Base-by-base conservation (phyloP, 2,797 vertebrate genomes). In the Syncerus caffer region DNA sequence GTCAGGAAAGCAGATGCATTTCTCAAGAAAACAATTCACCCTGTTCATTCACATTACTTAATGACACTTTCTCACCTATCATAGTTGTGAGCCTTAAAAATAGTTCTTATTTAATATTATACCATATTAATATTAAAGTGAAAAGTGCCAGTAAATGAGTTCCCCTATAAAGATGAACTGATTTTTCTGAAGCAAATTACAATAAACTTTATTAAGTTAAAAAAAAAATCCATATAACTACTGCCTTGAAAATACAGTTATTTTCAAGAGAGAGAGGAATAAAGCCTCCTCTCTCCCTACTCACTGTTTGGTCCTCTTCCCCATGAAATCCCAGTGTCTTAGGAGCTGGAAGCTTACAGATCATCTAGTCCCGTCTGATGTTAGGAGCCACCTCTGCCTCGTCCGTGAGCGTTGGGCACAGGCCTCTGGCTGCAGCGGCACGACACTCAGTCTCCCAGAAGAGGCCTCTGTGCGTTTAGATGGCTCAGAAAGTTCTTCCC, bases 1-100 rank as follows among this genome's bases (percentile, higher is more conserved):
- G 84, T 95, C 9, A 95, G 53, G 29, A 94, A 76, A 93, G 6
- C 21, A 95, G 55, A 78, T 27, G 10, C 8, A 94, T 89, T 93
- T 97, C 53, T 93, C 31, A 93, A 93, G 83, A 90, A 95, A 93
- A 94, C 13, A 90, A 64, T 74, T 93, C 42, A 23, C 45, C 29
- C 58, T 93, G 64, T 86, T 86, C 62, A 85, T 71, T 90, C 6
- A 71, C 0, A 62, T 71, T 12, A 64, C 50, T 90, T 86, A 27
- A 71, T 38, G 21, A 47, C 6, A 84, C 12, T 91, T 71, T 89
- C 16, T 90, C 34, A 93, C n/a, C 29, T 55, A 90, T 83, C 74
- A 45, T 13, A 86, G n/a, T n/a, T 93, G 25, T 27, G 34, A 85
- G 21, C 12, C 42, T 60, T 94, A 82, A 93, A 89, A 95, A 82